Conservation (phyloP, 2,888 invertebrate species). For the Eupithecia vulgata region DNA sequence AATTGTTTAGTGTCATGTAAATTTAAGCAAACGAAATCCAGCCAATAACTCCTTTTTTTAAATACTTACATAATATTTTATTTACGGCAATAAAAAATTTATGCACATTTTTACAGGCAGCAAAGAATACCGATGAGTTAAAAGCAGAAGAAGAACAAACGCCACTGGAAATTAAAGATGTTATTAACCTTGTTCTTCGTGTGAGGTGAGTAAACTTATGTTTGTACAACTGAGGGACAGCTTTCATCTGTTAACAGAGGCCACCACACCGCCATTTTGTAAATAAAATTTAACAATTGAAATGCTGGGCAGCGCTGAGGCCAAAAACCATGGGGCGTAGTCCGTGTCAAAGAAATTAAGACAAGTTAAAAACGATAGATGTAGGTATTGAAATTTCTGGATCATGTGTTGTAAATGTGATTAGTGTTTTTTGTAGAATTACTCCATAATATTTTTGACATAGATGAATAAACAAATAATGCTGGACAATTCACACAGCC, state of each 20-base stretch:
- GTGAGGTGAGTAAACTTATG: conserved; percentile 85
- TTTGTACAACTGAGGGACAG: not conserved
- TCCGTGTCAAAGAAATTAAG: not conserved
- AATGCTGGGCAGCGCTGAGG: not conserved
- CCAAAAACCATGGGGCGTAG: no score
- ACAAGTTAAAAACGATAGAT: not conserved
- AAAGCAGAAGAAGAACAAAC: not conserved
- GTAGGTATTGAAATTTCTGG: no score
- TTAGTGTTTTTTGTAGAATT: no score
- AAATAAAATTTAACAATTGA: not conserved
- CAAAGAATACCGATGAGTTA: not conserved
- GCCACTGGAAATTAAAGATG: conserved; percentile 46
- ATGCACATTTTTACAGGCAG: not conserved
- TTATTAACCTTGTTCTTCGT: conserved; percentile 91
- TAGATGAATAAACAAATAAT: no score
- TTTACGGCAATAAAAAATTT: not conserved
- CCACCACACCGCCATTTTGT: not conserved
- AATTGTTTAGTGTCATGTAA: not conserved
- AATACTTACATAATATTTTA: not conserved
- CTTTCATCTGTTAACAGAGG: not conserved
- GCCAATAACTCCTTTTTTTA: not conserved
- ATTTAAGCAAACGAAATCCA: not conserved
- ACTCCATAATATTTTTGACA: no score
- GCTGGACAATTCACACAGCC: no score
- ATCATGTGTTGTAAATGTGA: not conserved